A percentile compares a stretch with the other conserved stretches of the same genome.
phyloP scores from a whole-genome alignment of 2,113 vertebrate species.

The Poicephalus gulielmi region DNA sequence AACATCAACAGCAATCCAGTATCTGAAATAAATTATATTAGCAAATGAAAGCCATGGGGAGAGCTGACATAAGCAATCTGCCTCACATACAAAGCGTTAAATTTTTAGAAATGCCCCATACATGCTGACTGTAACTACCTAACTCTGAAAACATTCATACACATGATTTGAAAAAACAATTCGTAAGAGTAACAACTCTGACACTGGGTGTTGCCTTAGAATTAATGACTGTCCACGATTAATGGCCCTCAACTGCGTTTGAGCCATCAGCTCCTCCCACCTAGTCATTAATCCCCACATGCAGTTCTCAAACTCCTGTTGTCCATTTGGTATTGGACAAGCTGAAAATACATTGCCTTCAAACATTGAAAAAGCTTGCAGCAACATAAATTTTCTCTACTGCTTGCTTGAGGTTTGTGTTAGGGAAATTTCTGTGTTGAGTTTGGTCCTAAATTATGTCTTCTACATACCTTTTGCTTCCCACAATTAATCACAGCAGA shows the following conservation, averaged over 20 bases:
- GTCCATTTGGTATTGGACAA: background rate
- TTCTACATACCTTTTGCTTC: constrained; percentile 33
- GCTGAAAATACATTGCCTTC: background rate
- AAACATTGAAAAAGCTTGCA: background rate
- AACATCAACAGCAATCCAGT: background rate
- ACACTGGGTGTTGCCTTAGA: constrained; percentile 49
- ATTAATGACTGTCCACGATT: constrained; percentile 40
- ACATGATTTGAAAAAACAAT: constrained; percentile 26
- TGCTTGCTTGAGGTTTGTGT: background rate
- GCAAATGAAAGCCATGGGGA: background rate
- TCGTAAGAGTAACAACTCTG: constrained; percentile 24
- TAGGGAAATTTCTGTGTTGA: background rate
- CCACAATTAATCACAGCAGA: constrained; percentile 21
- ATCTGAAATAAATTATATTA: background rate
- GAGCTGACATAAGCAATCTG: constrained; percentile 19
- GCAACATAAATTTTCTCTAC: background rate
- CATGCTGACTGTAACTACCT: background rate
- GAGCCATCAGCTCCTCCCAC: constrained; percentile 24
- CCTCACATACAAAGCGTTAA: background rate
- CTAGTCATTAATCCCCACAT: constrained; percentile 39
- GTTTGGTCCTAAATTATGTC: constrained; percentile 3
- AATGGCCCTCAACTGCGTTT: background rate
- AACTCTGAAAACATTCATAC: constrained; percentile 14
- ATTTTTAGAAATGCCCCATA: constrained; percentile 32
- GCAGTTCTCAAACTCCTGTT: background rate